These are phyloP conservation scores for Lycocerus yunnanus DNA, from an alignment of 2,888 invertebrate species.

Conservation along the genomic window DNA sequence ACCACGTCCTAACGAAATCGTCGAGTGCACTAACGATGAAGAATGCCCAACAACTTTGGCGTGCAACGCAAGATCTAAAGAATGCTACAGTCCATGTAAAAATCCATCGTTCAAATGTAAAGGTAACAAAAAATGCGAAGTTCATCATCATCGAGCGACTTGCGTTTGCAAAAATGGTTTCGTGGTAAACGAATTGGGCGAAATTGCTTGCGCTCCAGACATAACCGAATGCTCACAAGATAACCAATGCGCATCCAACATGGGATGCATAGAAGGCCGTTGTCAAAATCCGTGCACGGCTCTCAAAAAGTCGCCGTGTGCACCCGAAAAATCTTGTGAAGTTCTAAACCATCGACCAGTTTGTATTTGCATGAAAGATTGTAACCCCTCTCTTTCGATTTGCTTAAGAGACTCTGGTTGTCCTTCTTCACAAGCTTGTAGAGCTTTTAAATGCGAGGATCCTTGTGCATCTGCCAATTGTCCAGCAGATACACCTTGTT, in stretches of 20 bases:
- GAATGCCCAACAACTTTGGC: slow-evolving; percentile 78
- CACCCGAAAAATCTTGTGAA: slow-evolving; percentile 83
- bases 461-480: slow-evolving; percentile 87
- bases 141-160: slow-evolving; percentile 80
- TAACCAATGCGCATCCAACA: slow-evolving; percentile 84
- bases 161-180: slow-evolving; percentile 91
- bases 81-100: slow-evolving; percentile 82
- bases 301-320: slow-evolving; percentile 67
- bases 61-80: slow-evolving; percentile 71
- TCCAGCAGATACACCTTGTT: slow-evolving; percentile 84
- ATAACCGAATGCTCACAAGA: slow-evolving; percentile 76
- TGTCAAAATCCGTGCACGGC: slow-evolving; percentile 87
- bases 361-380: slow-evolving; percentile 87
- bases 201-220: slow-evolving; percentile 84
- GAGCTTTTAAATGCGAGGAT: slow-evolving; percentile 88
- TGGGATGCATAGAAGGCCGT: slow-evolving; percentile 80
- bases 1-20: slow-evolving; percentile 60
- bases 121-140: slow-evolving; percentile 85
- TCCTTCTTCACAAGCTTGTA: slow-evolving; percentile 82
- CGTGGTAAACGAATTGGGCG: slow-evolving; percentile 84
- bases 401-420: slow-evolving; percentile 90
- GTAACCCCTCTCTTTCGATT: slow-evolving; percentile 83
- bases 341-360: slow-evolving; percentile 85
- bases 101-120: slow-evolving; percentile 72
- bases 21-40: slow-evolving; percentile 66